Evolutionary conservation across 2,797 vertebrate species (phyloP), one percentile per base, ranked within the genome.

Genomic region (Pteronotus mesoamericanus): DNA sequence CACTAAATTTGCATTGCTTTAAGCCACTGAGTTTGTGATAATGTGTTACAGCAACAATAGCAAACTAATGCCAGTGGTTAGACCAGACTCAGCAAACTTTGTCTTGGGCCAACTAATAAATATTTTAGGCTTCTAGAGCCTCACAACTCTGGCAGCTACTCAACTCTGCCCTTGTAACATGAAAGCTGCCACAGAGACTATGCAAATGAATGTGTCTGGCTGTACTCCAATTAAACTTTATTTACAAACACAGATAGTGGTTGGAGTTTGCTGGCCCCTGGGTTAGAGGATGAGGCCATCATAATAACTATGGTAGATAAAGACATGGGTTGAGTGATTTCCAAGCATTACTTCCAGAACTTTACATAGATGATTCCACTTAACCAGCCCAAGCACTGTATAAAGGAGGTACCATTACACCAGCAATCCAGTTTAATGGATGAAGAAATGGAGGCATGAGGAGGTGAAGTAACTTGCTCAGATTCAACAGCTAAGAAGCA

Each of bases 301-400:
- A 2, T 21, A 24, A 9, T 32, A 39, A 59, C 32, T 6, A 0
- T 11, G n/a, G 26, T 55, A n/a, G 53, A 34, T 11, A n/a, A 39
- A 29, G 12, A 46, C n/a, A 15, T 16, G 26, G 39, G 9, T 1
- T 32, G 37, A 55, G 29, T 32, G 55, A 64, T 15, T 66, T 57
- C 39, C 29, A 48, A 59, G 55, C 51, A 32, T 4, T 6, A 46
- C 29, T 29, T 51, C 66, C 5, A 42, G 51, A 5, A 29, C 44
- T 51, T 46, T 14, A 24, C 37, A 39, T 12, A 37, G 39, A 57
- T 26, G 16, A 21, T 22, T 8, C 22, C 9, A 21, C n/a, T 16
- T 10, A 29, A 57, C 29, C 44, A 22, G 44, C 34, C 44, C 42
- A 59, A 0, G 11, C 0, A 0, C 86, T 18, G 1, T 29, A 5